These are phyloP conservation scores for Naja naja DNA, from an alignment of 2,113 vertebrate species.

Conservation along the genomic window DNA sequence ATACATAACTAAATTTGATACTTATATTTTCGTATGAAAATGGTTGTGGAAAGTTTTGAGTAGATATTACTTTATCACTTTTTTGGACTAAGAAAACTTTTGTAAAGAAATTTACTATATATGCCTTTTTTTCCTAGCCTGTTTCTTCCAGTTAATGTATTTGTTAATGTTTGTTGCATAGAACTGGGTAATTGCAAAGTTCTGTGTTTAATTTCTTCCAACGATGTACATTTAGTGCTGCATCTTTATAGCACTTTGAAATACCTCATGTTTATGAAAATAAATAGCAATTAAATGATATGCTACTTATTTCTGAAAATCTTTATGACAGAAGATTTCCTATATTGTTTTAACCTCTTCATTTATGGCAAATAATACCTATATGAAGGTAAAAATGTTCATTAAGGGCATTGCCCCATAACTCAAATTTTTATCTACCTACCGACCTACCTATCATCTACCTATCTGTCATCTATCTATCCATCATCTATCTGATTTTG, in stretches of 20 bases:
- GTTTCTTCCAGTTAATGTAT: conserved; percentile 93
- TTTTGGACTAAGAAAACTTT: conserved; percentile 91
- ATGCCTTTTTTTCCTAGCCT: conserved; percentile 89
- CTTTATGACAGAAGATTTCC: conserved; percentile 22
- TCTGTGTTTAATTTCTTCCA: conserved; percentile 87
- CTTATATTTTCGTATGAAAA: conserved; percentile 99
- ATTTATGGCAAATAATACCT: background rate
- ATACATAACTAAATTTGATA: conserved; percentile 99
- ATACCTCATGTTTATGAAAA: conserved; percentile 99
- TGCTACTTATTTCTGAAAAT: conserved; percentile 49
- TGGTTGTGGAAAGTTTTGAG: conserved; percentile 94
- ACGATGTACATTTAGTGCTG: conserved; percentile 99
- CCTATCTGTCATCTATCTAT: too few relatives aligned
- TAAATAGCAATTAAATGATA: conserved; percentile 92
- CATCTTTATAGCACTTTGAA: conserved; percentile 99
- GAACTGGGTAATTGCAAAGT: conserved; percentile 96
- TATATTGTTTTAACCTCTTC: conserved; percentile 37
- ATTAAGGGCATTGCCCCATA: background rate
- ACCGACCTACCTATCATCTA: background rate
- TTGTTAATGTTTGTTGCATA: conserved; percentile 98
- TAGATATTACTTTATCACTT: conserved; percentile 99
- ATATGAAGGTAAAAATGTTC: background rate
- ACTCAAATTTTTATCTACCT: too few relatives aligned
- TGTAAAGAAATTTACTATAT: conserved; percentile 99
- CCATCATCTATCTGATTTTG: background rate